Evolutionary conservation across 2,888 invertebrate species (phyloP).

Genomic region (Synergus laeviventris): DNA sequence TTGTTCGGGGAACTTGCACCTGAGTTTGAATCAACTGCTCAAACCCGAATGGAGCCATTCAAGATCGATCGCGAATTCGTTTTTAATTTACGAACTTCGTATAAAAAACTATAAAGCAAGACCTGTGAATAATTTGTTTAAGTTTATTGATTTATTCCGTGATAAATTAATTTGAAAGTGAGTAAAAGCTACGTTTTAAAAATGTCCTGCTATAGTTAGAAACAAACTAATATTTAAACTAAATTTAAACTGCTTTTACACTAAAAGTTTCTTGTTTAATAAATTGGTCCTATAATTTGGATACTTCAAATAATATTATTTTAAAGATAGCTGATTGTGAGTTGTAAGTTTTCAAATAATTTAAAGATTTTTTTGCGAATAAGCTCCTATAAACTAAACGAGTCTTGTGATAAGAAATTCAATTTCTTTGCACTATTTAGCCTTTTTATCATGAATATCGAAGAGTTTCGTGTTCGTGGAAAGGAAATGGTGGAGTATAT

Average conservation of each 20-base stretch:
- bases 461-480: slow-evolving; percentile 91
- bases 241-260: too few relatives aligned
- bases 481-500: slow-evolving; percentile 98
- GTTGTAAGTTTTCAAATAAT: not conserved
- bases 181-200: not conserved
- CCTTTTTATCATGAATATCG: slow-evolving; percentile 85
- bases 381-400: too few relatives aligned
- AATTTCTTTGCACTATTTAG: not conserved
- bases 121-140: not conserved
- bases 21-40: slow-evolving; percentile 23
- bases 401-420: not conserved
- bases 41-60: slow-evolving; percentile 4
- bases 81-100: not conserved
- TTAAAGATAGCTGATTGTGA: not conserved
- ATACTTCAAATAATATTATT: not conserved
- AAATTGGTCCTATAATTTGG: too few relatives aligned
- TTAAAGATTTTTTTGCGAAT: not conserved
- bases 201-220: not conserved
- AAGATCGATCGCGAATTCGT: slow-evolving; percentile 3
- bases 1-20: slow-evolving; percentile 53
- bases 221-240: not conserved
- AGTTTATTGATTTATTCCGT: not conserved
- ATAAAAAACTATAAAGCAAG: not conserved
- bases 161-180: slow-evolving; percentile 23
- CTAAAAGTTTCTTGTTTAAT: too few relatives aligned